These are phyloP conservation scores for Nothobranchius kuhntae DNA, from an alignment of 2,113 vertebrate genomes.

Conservation along the genomic window DNA sequence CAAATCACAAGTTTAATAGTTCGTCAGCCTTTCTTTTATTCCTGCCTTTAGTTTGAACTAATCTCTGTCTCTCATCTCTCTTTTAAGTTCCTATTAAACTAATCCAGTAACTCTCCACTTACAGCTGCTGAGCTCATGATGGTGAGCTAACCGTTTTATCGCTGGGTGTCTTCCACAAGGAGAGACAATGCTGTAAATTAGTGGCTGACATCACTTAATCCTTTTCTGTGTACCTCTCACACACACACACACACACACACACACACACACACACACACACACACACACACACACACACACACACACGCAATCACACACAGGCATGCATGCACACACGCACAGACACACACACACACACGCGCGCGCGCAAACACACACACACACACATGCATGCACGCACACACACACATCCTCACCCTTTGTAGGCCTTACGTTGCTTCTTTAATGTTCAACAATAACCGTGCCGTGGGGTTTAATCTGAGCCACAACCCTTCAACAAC, in stretches of 20 bases:
- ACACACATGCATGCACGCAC: background rate
- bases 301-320: background rate
- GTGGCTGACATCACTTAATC: background rate
- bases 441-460: slow-evolving; percentile 13
- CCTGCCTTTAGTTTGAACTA: background rate
- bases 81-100: background rate
- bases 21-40: background rate
- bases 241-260: background rate
- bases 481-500: background rate
- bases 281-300: too few relatives aligned
- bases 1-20: background rate
- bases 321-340: too few relatives aligned
- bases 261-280: too few relatives aligned
- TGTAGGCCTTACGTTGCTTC: background rate
- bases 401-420: background rate
- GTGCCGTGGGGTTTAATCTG: background rate
- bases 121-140: background rate
- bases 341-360: background rate
- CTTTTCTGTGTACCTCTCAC: background rate
- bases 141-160: background rate
- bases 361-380: too few relatives aligned
- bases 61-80: background rate
- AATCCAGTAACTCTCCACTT: background rate
- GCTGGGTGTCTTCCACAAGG: background rate
- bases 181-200: background rate